These are phyloP conservation scores for Gymnoscopelus microlampas DNA, from an alignment of 2,797 vertebrate species.

Conservation along the genomic window DNA sequence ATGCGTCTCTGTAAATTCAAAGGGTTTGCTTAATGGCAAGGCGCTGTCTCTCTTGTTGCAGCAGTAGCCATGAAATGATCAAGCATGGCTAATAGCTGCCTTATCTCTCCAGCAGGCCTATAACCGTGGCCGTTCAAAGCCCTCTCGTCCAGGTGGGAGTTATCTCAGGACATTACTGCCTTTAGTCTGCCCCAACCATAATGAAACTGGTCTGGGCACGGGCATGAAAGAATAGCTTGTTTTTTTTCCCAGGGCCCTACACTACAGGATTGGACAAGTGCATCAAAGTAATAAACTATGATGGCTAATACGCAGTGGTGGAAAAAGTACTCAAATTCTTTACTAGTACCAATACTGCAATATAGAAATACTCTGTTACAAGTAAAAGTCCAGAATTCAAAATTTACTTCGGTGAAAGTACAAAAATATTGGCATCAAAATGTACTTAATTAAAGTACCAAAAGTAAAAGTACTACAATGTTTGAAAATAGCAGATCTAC, in stretches of 20 bases:
- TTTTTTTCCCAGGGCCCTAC: conserved; percentile 47
- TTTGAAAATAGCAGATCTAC: no score
- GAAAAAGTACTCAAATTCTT: no score
- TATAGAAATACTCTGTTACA: no score
- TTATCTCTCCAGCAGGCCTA: conserved; percentile 69
- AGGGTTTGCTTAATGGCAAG: conserved; percentile 46
- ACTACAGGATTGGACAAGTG: conserved; percentile 36
- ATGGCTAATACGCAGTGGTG: conserved; percentile 63
- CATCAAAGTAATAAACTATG: conserved; percentile 62
- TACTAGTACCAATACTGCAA: no score
- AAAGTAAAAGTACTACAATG: no score
- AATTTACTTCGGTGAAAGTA: no score
- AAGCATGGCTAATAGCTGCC: conserved; percentile 66
- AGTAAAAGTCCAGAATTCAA: no score
- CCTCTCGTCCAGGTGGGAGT: conserved; percentile 69
- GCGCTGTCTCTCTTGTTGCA: conserved; percentile 62
- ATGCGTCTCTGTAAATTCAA: conserved; percentile 23
- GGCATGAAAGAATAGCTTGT: conserved; percentile 34
- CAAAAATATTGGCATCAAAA: no score
- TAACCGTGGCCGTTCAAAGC: conserved; percentile 67
- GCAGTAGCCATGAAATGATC: conserved; percentile 72
- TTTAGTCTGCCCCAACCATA: conserved; percentile 48
- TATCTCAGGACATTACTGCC: conserved; percentile 68
- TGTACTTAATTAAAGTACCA: no score
- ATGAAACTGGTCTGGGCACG: conserved; percentile 54